Evolutionary conservation across 2,797 vertebrate genomes (phyloP).

Genomic region (Orientallactaga sibirica): DNA sequence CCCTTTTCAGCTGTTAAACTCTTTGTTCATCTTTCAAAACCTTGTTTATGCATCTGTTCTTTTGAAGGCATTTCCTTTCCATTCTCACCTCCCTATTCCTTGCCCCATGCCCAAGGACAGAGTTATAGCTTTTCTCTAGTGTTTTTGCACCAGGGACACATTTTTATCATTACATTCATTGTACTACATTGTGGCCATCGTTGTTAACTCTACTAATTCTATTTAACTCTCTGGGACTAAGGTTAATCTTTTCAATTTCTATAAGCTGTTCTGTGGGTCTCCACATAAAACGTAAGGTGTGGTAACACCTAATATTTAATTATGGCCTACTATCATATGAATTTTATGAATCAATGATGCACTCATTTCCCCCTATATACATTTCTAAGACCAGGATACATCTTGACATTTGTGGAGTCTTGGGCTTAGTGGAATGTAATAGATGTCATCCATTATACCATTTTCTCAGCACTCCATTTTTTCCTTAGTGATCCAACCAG

Average conservation of each 20-base stretch:
- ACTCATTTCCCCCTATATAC: neutral
- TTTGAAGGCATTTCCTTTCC: constrained; percentile 25
- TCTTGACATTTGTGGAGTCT: constrained; percentile 7
- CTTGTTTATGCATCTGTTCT: constrained; percentile 1
- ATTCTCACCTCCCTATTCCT: neutral
- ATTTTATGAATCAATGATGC: neutral
- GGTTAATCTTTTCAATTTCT: constrained; percentile 14
- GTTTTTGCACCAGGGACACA: neutral
- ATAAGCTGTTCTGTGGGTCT: neutral
- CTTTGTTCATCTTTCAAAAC: constrained; percentile 39
- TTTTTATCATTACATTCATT: neutral
- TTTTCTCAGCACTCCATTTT: neutral
- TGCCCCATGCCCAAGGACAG: neutral
- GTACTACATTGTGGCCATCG: neutral
- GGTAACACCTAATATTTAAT: neutral
- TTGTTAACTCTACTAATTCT: neutral
- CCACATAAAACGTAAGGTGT: constrained; percentile 2
- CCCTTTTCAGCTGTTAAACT: neutral
- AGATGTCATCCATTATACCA: neutral
- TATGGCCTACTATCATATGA: neutral
- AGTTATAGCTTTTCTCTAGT: neutral
- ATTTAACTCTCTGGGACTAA: constrained; percentile 10
- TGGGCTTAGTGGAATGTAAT: constrained; percentile 17
- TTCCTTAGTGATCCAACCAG: neutral
- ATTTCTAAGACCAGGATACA: constrained; percentile 34